Evolutionary conservation across 2,113 vertebrate species (phyloP), one percentile per base, ranked within the genome.

Genomic region (Lipotes vexillifer): DNA sequence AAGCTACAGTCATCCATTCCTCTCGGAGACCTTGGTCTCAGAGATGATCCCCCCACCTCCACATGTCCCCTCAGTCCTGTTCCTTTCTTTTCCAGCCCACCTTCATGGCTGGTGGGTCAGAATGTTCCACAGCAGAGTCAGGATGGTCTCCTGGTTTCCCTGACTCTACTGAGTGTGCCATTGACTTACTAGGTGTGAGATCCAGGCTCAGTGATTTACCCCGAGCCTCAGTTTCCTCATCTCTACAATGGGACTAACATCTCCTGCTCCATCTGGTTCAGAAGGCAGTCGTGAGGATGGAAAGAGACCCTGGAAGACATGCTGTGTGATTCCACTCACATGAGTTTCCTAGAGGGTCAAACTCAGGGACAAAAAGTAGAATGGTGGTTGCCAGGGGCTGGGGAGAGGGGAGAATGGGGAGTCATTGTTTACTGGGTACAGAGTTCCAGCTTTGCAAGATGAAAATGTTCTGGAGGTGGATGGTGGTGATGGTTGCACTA

Each of bases 401-500:
- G 36, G n/a, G 5, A 11, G 8, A 8, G 15, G 12, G 6, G 4
- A 8, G 33, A 33, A 33, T 18, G 11, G 41, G 41, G 44, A 65
- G 8, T 41, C 59, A 29, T 31, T 8, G 17, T 66, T n/a, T 6
- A 36, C 6, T 3, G 31, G 46, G 31, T 25, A 6, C 0, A 0
- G 21, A 77, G 74, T 6, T 38, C 71, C 68, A 14, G 12, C 71
- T 49, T 36, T 68, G 33, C 59, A 68, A 81, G 66, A 74, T n/a
- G 25, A 55, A 49, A 68, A 27, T 2, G 12, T 29, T 44, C 69
- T 29, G 38, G 59, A 63, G 38, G 11, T 15, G 59, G 33, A 52
- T 4, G n/a, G 31, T 7, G 7, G 5, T 2, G 1, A 14, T 1
- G 66, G 52, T 8, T 5, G 4, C 29, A 1, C n/a, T 10, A 31